Base-by-base conservation (phyloP, 2,888 invertebrate genomes). In the Theretra japonica region DNA sequence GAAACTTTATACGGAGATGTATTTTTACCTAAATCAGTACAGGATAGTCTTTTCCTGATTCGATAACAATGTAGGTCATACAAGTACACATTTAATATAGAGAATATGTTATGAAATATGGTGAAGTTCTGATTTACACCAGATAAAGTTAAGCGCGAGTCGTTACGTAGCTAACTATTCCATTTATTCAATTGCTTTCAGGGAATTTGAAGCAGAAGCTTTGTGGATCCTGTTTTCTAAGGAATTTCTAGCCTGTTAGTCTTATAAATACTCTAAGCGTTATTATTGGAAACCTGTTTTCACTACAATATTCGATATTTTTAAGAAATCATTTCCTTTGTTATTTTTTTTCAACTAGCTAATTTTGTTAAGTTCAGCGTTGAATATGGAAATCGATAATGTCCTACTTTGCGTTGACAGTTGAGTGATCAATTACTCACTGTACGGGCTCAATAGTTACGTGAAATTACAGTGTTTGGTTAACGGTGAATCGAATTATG, bases 361-460 rank as follows among this genome's bases (percentile, higher is more conserved):
- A 8, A 25, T 25, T 28, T 15, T 58, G 58, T 33, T 30, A 8
- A n/a, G 7, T 30, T 60, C 7, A n/a, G 30, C 30, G 60, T 30
- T 15, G 30, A 60, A 60, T 30, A 60, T 7, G 41, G 23, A 11
- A 23, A 65, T 65, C 48, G 41, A 48, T 33, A 62, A 62, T 65
- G 48, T 23, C 17, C 8, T 23, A 48, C 41, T 23, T 65, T 17
- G 17, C 25, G 48, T 23, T 65, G 65, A 48, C 65, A 48, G 6
- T 15, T 48, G 65, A 41, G 65, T 65, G 65, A 65, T 65, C 17
- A 21, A 65, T 65, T 65, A 65, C 65, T 23, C 65, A 17, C 48
- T 65, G n/a, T 53, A 48, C 17, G 1, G 41, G 2, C 41, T 23
- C 41, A 65, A 17, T 48, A 25, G 19, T 11, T 15, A n/a, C 53